Conservation (phyloP, 2,113 vertebrate species). For the Ascaphus truei region DNA sequence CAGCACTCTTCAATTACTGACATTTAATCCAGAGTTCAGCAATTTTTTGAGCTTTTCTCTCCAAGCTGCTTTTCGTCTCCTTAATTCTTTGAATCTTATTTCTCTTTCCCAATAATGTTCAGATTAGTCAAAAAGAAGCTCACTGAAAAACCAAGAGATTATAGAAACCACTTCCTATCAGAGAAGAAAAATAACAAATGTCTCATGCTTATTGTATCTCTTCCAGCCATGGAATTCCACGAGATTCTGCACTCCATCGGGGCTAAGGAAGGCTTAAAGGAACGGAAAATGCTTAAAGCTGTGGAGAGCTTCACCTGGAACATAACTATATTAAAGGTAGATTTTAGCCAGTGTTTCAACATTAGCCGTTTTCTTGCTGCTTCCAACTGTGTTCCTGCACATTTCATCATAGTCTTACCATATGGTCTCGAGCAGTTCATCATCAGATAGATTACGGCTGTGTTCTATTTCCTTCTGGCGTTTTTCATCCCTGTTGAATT, state of each 20-base stretch:
- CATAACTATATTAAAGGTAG: slow-evolving; percentile 96
- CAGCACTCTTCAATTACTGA: too few species aligned
- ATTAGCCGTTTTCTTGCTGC: slow-evolving; percentile 1
- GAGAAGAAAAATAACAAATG: background rate
- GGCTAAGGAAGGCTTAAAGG: slow-evolving; percentile 89
- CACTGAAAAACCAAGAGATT: slow-evolving; percentile 7
- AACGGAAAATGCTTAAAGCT: slow-evolving; percentile 88
- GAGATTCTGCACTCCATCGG: slow-evolving; percentile 87
- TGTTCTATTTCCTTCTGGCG: background rate
- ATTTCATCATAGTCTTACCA: slow-evolving; percentile 24
- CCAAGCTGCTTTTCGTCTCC: background rate
- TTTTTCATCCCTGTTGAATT: background rate
- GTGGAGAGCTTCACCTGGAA: slow-evolving; percentile 98
- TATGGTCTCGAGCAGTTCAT: background rate
- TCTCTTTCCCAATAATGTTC: slow-evolving; percentile 26
- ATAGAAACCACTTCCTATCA: background rate
- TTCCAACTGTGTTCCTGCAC: background rate
- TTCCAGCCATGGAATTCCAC: slow-evolving; percentile 91
- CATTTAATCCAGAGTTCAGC: background rate
- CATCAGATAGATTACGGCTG: background rate
- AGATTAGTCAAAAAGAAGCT: slow-evolving; percentile 17
- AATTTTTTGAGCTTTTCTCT: slow-evolving; percentile 24
- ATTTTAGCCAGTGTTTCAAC: background rate
- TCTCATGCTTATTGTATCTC: slow-evolving; percentile 22
- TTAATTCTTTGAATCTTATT: slow-evolving; percentile 17